These are phyloP conservation scores for Arctia plantaginis DNA, from an alignment of 2,888 invertebrate species.

Conservation along the genomic window DNA sequence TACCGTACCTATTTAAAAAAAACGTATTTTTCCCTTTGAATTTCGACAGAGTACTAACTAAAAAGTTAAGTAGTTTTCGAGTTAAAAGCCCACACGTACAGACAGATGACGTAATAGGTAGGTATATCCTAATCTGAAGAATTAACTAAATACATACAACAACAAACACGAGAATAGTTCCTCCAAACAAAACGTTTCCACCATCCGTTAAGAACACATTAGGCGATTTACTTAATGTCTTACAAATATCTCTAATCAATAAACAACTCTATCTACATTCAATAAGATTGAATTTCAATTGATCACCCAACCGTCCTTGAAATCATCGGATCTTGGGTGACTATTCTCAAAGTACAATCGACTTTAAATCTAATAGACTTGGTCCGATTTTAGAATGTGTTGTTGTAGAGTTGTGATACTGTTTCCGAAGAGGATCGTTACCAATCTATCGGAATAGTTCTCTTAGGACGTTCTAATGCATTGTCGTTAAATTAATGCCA, in stretches of 20 bases:
- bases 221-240: constrained; percentile 81
- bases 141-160: constrained; percentile 52
- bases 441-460: constrained; percentile 88
- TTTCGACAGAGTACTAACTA: background rate
- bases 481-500: constrained; percentile 85
- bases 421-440: constrained; percentile 66
- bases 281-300: constrained; percentile 75
- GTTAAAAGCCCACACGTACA: background rate
- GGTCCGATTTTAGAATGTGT: constrained; percentile 36
- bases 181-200: constrained; percentile 76
- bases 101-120: background rate
- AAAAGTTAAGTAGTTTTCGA: background rate
- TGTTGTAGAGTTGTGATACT: constrained; percentile 54
- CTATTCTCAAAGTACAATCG: constrained; percentile 39
- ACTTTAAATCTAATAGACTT: constrained; percentile 39
- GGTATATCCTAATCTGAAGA: constrained; percentile 18
- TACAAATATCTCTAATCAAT: constrained; percentile 28
- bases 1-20: background rate
- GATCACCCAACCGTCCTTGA: constrained; percentile 48
- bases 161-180: constrained; percentile 54
- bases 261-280: constrained; percentile 43
- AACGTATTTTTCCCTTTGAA: too few relatives aligned
- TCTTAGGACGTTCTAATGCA: constrained; percentile 85
- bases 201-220: constrained; percentile 78
- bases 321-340: constrained; percentile 37